Evolutionary conservation across 2,797 vertebrate genomes (phyloP), one percentile per base, ranked within the genome.

Genomic region (Alcedo quadribrachys): DNA sequence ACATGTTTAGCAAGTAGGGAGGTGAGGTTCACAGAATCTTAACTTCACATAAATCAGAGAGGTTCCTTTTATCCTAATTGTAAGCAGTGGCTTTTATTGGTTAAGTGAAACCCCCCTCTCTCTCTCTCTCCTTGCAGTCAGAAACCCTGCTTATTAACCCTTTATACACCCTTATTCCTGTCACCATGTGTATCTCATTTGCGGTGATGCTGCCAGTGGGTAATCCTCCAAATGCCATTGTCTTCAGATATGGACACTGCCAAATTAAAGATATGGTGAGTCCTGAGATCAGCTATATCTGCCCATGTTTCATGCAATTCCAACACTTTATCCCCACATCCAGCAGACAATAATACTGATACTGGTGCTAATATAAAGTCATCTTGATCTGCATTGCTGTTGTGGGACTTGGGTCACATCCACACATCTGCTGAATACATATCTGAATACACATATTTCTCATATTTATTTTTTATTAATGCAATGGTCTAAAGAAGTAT

Each of bases 161-260:
- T 7, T 97, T 99, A 77, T 99, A 99, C 96, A 99, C 99, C 16
- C 97, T 99, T 95, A 99, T 99, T 96, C 99, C 99, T 4, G 98
- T 99, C 97, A 99, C 99, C 94, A 99, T 99, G 98, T 99, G 99
- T 32, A 99, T 99, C 97, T 99, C 99, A 21, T 99, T 99, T 28
- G 99, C 99, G 42, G 99, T 99, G 97, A 99, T 99, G 99, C 98
- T 99, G 94, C 99, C 99, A 6, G 99, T 99, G 92, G 99, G 99
- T 84, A 99, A 99, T 94, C 99, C 99, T 61, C 99, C 99, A 87
- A 99, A 99, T 12, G 99, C 99, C 96, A 99, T 99, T 17, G 98
- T 99, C 96, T 99, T 99, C 97, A 99, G 98, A 97, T 99, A 99
- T 3, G 99, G 99, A 79, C 99, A 99, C 94, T 98, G 99, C 97